Conservation (phyloP, 2,797 vertebrate genomes). For the Crax fasciolata region DNA sequence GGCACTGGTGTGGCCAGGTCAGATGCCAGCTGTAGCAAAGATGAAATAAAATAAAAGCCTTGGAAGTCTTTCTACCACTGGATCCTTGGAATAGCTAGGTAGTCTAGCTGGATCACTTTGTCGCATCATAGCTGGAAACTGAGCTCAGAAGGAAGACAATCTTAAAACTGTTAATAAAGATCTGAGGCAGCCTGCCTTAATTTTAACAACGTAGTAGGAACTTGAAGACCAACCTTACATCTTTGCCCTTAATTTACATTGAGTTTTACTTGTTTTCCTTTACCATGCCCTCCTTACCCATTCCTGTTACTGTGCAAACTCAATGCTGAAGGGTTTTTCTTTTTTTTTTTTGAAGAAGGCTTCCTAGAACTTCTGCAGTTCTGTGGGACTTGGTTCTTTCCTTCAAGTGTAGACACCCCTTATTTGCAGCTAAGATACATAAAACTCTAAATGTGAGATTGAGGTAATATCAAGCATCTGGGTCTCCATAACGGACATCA, state of each 20-base stretch:
- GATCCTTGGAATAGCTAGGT: neutral
- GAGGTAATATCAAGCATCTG: neutral
- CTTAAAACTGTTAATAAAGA: neutral
- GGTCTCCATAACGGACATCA: neutral
- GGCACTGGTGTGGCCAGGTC: neutral
- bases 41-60: neutral
- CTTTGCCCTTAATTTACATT: neutral
- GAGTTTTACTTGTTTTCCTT: neutral
- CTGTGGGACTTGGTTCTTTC: neutral
- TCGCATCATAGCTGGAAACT: neutral
- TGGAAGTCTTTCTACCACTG: rapidly evolving
- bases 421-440: neutral
- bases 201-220: neutral
- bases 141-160: neutral
- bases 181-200: neutral
- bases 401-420: neutral
- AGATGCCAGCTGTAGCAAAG: neutral
- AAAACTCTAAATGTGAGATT: neutral
- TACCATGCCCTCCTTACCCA: neutral
- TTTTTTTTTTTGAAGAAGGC: neutral
- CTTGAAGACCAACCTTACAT: neutral
- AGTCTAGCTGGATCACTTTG: neutral
- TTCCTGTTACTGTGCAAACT: neutral
- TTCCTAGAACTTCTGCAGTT: neutral
- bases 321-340: neutral